Conservation (phyloP, 2,113 vertebrate genomes). For the Lepus europaeus region DNA sequence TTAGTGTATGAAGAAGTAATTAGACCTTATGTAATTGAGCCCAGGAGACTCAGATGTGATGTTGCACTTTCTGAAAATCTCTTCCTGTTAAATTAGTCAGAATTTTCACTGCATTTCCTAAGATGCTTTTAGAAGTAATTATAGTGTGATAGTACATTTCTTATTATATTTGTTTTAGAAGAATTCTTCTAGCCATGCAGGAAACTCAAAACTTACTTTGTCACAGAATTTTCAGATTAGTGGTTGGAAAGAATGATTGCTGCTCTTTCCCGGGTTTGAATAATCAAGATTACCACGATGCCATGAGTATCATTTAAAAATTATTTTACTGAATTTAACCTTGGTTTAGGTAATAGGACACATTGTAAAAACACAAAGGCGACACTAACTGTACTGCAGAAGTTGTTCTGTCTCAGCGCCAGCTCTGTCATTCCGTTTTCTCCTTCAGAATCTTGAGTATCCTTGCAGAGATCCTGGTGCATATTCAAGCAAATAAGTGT, state of each 20-base stretch:
- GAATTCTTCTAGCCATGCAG: neutral
- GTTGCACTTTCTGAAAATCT: neutral
- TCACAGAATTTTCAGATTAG: neutral
- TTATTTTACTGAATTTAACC: neutral
- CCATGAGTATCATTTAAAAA: conserved; percentile 9
- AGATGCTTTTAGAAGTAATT: neutral
- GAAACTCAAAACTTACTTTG: neutral
- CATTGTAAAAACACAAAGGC: neutral
- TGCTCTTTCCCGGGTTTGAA: neutral
- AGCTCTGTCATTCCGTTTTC: neutral
- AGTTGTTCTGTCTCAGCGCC: neutral
- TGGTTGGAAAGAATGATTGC: neutral
- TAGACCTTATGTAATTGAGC: neutral
- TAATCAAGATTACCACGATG: neutral
- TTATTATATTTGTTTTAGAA: neutral
- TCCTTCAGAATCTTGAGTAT: neutral
- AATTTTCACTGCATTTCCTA: neutral
- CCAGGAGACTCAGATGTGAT: neutral
- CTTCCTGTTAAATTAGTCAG: neutral
- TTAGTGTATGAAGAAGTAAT: neutral
- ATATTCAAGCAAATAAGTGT: neutral
- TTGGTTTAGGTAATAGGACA: neutral
- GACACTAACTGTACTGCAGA: neutral
- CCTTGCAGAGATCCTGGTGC: neutral
- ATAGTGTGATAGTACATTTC: neutral